Conservation (phyloP, 2,797 vertebrate species). For the Acanthurus leucopareius region DNA sequence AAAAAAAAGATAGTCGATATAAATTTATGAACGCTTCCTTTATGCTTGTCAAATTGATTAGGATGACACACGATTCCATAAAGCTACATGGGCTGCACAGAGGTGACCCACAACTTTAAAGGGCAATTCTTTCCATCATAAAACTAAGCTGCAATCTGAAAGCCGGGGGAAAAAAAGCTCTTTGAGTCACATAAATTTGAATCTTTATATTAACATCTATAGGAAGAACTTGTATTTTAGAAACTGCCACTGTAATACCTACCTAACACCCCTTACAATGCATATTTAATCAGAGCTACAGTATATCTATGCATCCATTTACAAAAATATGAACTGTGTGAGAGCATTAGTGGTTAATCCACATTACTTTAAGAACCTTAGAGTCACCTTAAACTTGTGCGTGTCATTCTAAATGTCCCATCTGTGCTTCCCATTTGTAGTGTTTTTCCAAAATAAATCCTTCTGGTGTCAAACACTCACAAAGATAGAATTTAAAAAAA, state of each 20-base stretch:
- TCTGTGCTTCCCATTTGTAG: neutral
- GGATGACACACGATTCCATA: conserved; percentile 39
- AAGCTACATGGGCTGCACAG: conserved; percentile 15
- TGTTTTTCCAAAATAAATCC: conserved; percentile 19
- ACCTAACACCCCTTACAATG: neutral
- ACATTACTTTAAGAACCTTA: neutral
- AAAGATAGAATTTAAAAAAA: neutral
- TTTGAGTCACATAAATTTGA: conserved; percentile 17
- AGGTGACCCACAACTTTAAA: conserved; percentile 55
- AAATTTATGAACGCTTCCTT: conserved; percentile 42
- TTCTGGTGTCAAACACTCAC: conserved; percentile 4
- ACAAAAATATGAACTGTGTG: neutral
- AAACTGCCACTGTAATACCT: neutral
- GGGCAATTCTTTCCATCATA: conserved; percentile 52
- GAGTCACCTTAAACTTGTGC: neutral
- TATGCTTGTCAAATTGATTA: conserved; percentile 55
- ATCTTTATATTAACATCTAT: conserved; percentile 6
- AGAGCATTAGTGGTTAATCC: conserved; percentile 1
- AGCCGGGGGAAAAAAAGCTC: conserved; percentile 24
- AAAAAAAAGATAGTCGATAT: neutral
- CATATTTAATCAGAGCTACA: neutral
- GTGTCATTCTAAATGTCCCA: conserved; percentile 6
- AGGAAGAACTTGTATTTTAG: neutral
- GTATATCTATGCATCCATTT: neutral
- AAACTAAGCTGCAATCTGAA: conserved; percentile 40